phyloP scores from a whole-genome alignment of 2,888 invertebrate genomes.

The Volucella zonaria region DNA sequence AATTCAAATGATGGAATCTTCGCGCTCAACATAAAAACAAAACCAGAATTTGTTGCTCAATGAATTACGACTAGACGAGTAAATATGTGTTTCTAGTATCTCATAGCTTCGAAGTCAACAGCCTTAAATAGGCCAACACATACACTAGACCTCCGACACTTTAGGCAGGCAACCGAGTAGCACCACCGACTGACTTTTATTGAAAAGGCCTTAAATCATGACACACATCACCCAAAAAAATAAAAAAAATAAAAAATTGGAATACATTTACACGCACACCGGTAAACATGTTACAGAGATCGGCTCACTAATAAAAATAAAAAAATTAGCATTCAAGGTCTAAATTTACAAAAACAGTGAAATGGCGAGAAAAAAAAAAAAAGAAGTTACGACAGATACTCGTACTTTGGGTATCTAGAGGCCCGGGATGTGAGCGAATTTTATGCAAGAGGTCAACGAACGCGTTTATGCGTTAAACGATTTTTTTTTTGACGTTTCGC shows the following conservation, averaged over 20 bases:
- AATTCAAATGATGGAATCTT: conserved; percentile 38
- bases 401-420: conserved; percentile 1
- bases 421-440: conserved; percentile 32
- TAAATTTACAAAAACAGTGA: conserved; percentile 50
- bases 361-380: background rate
- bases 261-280: conserved; percentile 15
- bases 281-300: no score
- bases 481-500: background rate
- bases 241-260: no score
- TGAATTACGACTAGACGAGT: background rate
- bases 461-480: conserved; percentile 27
- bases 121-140: conserved; percentile 42
- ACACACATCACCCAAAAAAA: no score
- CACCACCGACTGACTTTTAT: no score
- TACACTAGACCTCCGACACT: background rate
- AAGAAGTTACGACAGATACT: background rate
- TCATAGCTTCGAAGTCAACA: conserved; percentile 25
- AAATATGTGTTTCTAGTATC: conserved; percentile 9
- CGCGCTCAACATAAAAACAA: conserved; percentile 2
- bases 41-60: background rate
- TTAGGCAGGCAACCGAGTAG: background rate
- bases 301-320: background rate
- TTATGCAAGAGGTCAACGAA: conserved; percentile 47
- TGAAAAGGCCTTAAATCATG: no score
- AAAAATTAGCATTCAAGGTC: conserved; percentile 67